phyloP scores from a whole-genome alignment of 2,113 vertebrate genomes.

The Setophaga kirtlandii region DNA sequence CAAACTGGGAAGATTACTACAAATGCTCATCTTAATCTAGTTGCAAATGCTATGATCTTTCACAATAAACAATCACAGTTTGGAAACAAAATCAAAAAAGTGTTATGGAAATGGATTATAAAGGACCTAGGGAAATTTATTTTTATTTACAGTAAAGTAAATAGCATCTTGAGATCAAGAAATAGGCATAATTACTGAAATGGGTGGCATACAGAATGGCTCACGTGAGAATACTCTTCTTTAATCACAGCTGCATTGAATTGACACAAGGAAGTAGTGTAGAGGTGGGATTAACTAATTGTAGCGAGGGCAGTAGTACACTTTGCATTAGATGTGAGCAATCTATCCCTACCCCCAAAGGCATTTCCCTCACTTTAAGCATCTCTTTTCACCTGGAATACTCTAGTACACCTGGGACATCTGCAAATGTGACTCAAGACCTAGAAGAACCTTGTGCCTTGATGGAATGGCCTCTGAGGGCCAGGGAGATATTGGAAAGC shows the following conservation, averaged over 20 bases:
- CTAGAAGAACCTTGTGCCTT: neutral
- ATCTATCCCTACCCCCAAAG: fast-evolving
- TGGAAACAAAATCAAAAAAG: neutral
- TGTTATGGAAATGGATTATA: neutral
- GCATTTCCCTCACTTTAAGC: neutral
- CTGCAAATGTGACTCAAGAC: neutral
- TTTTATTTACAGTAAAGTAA: neutral
- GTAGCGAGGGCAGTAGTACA: neutral
- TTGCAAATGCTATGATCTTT: neutral
- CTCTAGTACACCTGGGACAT: neutral
- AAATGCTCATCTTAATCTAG: neutral
- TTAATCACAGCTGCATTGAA: neutral
- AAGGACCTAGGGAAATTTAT: neutral
- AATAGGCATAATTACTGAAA: neutral
- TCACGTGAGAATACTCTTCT: neutral
- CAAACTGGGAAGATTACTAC: neutral
- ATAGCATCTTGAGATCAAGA: neutral
- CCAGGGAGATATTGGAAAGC: too few relatives aligned
- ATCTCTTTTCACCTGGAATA: neutral
- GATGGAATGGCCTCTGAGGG: neutral
- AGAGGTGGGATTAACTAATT: neutral
- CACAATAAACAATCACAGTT: neutral
- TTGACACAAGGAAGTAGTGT: neutral
- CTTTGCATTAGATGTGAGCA: neutral
- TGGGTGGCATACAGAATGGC: neutral